phyloP scores from a whole-genome alignment of 1,140 invertebrate genomes.

The Drosophila repleta region DNA sequence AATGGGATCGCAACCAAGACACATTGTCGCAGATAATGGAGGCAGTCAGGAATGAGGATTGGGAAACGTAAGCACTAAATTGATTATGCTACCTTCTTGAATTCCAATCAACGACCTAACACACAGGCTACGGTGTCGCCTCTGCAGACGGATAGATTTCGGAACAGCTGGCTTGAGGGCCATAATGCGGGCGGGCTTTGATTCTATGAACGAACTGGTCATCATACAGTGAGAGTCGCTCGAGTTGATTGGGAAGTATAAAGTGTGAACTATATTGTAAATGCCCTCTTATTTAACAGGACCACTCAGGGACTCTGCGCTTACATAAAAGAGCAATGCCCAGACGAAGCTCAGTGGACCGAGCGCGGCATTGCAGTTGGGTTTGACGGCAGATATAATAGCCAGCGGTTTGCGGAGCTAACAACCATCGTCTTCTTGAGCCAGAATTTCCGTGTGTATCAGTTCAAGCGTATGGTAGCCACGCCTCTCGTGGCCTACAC shows the following conservation, averaged over 20 bases:
- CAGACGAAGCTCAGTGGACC: slow-evolving; percentile 82
- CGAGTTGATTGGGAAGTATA: background rate
- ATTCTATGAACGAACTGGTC: slow-evolving; percentile 98
- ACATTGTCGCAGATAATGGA: slow-evolving; percentile 64
- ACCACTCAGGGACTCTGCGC: slow-evolving; percentile 95
- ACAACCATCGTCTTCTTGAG: slow-evolving; percentile 93
- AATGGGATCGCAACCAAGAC: slow-evolving; percentile 59
- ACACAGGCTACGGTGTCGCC: slow-evolving; percentile 50
- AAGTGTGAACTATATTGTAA: background rate
- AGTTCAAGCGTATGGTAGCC: slow-evolving; percentile 92
- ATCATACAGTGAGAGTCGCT: slow-evolving; percentile 90
- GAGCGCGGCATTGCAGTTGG: slow-evolving; percentile 94
- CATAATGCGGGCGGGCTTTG: slow-evolving; percentile 95
- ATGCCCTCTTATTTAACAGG: slow-evolving; percentile 37
- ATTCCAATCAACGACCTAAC: background rate
- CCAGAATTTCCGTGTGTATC: slow-evolving; percentile 91
- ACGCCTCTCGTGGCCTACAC: slow-evolving; percentile 97
- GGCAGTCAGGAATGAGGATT: slow-evolving; percentile 50
- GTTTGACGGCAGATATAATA: slow-evolving; percentile 97
- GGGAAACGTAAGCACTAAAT: background rate
- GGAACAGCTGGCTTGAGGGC: slow-evolving; percentile 96
- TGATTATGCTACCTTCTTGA: background rate
- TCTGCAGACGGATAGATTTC: slow-evolving; percentile 88
- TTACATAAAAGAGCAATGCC: slow-evolving; percentile 88
- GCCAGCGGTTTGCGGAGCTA: slow-evolving; percentile 96